Conservation (phyloP, 37 sponge, comb jelly and placozoan genomes). For the Aplysina aerophoba region DNA sequence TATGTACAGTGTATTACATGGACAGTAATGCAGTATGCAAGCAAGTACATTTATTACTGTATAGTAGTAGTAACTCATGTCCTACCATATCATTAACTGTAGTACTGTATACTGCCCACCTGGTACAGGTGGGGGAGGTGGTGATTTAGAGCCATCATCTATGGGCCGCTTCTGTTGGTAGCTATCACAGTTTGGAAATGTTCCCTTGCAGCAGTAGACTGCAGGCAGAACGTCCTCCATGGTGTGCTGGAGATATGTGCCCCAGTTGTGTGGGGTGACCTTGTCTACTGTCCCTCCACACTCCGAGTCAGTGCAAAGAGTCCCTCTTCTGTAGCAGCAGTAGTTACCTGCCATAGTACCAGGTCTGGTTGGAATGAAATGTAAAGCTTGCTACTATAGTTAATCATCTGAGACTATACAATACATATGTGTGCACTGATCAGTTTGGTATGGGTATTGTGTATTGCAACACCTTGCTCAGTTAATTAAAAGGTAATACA, state of each 20-base stretch:
- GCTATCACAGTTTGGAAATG: constrained; percentile 40
- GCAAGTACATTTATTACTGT: too few species aligned
- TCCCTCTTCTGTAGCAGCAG: constrained; percentile 7
- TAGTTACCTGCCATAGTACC: constrained; percentile 12
- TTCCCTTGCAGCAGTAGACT: constrained; percentile 50
- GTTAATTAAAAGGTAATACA: too few species aligned
- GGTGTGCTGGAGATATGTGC: constrained; percentile 11
- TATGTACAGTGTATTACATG: too few species aligned
- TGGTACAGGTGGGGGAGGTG: constrained; percentile 20
- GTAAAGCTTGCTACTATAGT: too few species aligned
- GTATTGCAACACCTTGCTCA: too few species aligned
- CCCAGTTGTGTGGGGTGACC: constrained; percentile 15
- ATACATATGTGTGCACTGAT: too few species aligned
- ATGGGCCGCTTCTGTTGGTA: constrained; percentile 58
- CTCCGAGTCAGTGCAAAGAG: neutral
- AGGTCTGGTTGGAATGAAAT: neutral
- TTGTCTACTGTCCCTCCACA: constrained; percentile 53
- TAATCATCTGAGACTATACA: too few species aligned
- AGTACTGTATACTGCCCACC: too few species aligned
- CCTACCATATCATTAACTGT: too few species aligned
- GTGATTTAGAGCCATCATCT: constrained; percentile 40
- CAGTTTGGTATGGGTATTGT: too few species aligned
- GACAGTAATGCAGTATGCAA: too few species aligned
- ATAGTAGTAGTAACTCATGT: too few species aligned
- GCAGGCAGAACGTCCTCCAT: constrained; percentile 44